phyloP scores from a whole-genome alignment of 1,140 invertebrate species.

The Lethrus apterus region DNA sequence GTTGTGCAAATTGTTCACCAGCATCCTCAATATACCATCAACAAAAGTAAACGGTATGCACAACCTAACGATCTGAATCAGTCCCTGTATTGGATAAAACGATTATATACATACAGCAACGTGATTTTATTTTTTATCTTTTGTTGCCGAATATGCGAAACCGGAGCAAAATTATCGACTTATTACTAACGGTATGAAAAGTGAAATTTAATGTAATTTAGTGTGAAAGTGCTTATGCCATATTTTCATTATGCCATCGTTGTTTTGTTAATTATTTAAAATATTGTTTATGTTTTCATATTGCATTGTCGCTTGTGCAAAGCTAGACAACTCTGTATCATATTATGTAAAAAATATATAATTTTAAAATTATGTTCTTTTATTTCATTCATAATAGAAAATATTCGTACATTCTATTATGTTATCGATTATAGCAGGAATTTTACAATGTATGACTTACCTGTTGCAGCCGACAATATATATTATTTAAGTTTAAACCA shows the following conservation, averaged over 20 bases:
- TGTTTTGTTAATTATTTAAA: constrained; percentile 35
- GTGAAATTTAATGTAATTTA: constrained; percentile 32
- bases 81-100: constrained; percentile 10
- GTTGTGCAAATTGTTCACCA: constrained; percentile 14
- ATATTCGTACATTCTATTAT: too few species aligned
- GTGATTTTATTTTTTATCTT: background rate
- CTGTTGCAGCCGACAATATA: too few species aligned
- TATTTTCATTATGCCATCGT: constrained; percentile 28
- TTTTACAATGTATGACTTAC: too few species aligned
- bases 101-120: constrained; percentile 1
- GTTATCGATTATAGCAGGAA: too few species aligned
- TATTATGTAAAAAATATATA: constrained; percentile 36
- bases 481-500: too few species aligned
- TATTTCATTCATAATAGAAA: too few species aligned
- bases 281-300: constrained; percentile 25
- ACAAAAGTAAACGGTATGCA: background rate
- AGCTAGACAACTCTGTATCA: constrained; percentile 30
- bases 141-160: background rate
- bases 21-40: constrained; percentile 36
- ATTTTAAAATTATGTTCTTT: constrained; percentile 19
- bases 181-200: constrained; percentile 28
- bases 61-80: constrained; percentile 4
- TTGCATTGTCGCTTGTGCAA: constrained; percentile 38
- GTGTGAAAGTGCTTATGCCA: constrained; percentile 37
- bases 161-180: constrained; percentile 12